Percentiles rank a stretch among this genome's conserved stretches.
Conservation (phyloP, 1,140 invertebrate genomes). For the Formica exsecta region DNA sequence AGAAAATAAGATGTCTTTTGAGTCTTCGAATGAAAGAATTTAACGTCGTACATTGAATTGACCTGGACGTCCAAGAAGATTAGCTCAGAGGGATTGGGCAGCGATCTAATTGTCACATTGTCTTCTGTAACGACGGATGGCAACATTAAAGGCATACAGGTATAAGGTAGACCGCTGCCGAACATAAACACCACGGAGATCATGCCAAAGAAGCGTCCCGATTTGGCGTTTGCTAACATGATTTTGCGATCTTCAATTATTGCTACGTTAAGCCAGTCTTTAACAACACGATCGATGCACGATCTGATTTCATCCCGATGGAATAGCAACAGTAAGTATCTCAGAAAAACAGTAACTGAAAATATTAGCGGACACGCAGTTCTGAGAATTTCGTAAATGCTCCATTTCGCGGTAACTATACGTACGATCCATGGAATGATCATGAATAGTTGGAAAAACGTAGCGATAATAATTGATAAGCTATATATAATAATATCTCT, state of each 20-base stretch:
- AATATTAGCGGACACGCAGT: slow-evolving; percentile 77
- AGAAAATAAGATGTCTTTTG: neutral
- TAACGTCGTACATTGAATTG: slow-evolving; percentile 18
- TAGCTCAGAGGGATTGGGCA: slow-evolving; percentile 16
- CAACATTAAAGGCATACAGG: slow-evolving; percentile 47
- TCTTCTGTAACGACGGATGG: slow-evolving; percentile 12
- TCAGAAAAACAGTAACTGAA: slow-evolving; percentile 73
- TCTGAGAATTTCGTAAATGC: slow-evolving; percentile 70
- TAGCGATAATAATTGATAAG: neutral
- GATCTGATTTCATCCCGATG: slow-evolving; percentile 66
- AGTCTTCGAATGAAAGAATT: neutral
- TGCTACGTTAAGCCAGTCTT: slow-evolving; percentile 72
- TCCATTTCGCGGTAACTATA: slow-evolving; percentile 68
- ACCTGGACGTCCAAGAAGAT: slow-evolving; percentile 28
- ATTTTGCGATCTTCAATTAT: slow-evolving; percentile 24
- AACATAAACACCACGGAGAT: slow-evolving; percentile 53
- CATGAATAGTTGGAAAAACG: slow-evolving; percentile 35
- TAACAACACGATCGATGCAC: slow-evolving; percentile 72
- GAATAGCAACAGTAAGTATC: slow-evolving; percentile 71
- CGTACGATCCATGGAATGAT: slow-evolving; percentile 9
- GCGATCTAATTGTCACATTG: slow-evolving; percentile 49
- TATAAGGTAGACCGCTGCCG: slow-evolving; percentile 38
- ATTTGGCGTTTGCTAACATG: slow-evolving; percentile 47
- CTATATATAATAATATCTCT: neutral
- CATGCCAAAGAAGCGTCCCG: slow-evolving; percentile 29